These are phyloP conservation scores for Agriopis leucophaearia DNA, from an alignment of 2,888 invertebrate species.

Conservation along the genomic window DNA sequence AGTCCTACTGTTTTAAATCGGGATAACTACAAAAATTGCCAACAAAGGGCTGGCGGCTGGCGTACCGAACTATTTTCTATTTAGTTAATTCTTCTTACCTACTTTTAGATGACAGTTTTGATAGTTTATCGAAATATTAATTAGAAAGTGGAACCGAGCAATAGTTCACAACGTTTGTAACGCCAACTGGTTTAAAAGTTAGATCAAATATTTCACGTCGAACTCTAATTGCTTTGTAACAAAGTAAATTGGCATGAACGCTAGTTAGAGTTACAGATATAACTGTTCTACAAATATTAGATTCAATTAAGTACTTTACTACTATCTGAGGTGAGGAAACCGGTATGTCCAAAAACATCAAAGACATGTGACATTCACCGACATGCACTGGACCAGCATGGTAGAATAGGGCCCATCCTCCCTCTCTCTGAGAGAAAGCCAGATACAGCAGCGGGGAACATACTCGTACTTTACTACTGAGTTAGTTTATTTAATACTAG, in stretches of 20 bases:
- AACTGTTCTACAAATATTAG: not conserved
- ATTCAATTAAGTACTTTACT: not conserved
- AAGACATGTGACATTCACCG: too few relatives aligned
- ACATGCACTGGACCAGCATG: too few relatives aligned
- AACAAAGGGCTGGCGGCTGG: slow-evolving; percentile 7
- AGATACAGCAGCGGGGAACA: too few relatives aligned
- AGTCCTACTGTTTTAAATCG: not conserved
- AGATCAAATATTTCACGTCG: not conserved
- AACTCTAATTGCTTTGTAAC: slow-evolving; percentile 6
- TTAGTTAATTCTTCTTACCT: slow-evolving; percentile 1
- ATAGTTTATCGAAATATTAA: not conserved
- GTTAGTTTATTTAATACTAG: too few relatives aligned
- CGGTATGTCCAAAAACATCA: too few relatives aligned
- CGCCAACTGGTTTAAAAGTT: slow-evolving; percentile 2
- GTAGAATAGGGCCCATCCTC: too few relatives aligned
- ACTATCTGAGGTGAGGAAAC: too few relatives aligned
- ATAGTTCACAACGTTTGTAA: not conserved
- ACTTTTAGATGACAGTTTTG: not conserved
- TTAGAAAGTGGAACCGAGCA: not conserved
- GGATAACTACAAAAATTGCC: slow-evolving; percentile 7
- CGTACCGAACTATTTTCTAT: not conserved
- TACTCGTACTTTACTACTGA: too few relatives aligned
- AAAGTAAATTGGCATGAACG: not conserved
- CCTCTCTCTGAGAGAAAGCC: too few relatives aligned
- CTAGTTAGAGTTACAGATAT: not conserved